These are phyloP conservation scores for Charanyca ferruginea DNA, from an alignment of 2,888 invertebrate genomes.

Conservation along the genomic window DNA sequence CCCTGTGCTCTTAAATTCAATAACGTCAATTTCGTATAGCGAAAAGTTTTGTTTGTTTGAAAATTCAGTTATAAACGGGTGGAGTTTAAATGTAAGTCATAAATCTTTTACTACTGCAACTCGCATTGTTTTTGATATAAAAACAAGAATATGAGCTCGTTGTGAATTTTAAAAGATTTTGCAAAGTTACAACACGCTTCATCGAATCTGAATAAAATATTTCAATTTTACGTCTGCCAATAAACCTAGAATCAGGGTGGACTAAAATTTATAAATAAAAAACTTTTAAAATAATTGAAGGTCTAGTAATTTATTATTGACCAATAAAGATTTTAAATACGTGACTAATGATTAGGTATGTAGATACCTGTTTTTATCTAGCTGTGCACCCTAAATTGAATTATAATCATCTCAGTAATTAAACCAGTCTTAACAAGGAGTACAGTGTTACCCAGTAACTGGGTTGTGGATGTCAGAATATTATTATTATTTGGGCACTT, in stretches of 20 bases:
- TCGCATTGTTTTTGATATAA: conserved; percentile 12
- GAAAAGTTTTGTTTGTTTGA: conserved; percentile 27
- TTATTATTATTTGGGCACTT: no score
- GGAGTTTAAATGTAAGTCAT: conserved; percentile 12
- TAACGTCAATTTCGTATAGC: conserved; percentile 13
- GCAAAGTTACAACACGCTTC: not conserved
- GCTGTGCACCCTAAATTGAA: no score
- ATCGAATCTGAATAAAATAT: conserved; percentile 30
- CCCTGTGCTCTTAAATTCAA: conserved; percentile 28
- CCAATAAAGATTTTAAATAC: no score
- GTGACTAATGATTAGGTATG: no score
- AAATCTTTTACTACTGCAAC: conserved; percentile 3
- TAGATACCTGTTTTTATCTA: no score
- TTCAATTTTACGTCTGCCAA: conserved; percentile 4
- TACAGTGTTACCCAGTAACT: no score
- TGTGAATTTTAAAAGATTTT: not conserved
- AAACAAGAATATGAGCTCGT: conserved; percentile 2
- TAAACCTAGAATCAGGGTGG: not conserved
- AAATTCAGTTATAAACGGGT: conserved; percentile 4
- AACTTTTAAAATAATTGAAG: no score
- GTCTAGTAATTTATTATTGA: no score
- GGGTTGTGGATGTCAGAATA: no score
- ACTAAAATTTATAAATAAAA: no score
- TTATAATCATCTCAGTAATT: no score
- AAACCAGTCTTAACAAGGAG: no score